Percentiles rank a stretch among this genome's conserved stretches.
Conservation (phyloP, 1,140 invertebrate genomes). For the Halesus radiatus region DNA sequence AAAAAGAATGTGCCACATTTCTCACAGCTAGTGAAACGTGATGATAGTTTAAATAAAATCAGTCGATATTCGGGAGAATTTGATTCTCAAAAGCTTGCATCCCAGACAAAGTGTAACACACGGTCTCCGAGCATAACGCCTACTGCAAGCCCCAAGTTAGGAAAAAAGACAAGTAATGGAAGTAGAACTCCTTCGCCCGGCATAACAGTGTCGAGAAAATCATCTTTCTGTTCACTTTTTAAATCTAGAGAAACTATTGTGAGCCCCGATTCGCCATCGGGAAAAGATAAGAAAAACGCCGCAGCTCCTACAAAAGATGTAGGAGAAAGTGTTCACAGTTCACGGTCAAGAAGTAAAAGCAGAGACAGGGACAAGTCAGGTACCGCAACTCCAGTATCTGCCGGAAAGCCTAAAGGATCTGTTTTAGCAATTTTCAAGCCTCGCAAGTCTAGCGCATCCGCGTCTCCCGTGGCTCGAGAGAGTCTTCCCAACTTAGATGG, state of each 20-base stretch:
- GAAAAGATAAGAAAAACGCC: constrained; percentile 62
- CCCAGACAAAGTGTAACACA: constrained; percentile 2
- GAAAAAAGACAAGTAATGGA: constrained; percentile 60
- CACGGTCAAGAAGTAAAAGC: constrained; percentile 76
- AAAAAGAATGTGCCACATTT: constrained; percentile 59
- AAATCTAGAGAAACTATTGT: constrained; percentile 74
- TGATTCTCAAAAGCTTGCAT: constrained; percentile 50
- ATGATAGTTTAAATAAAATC: constrained; percentile 56
- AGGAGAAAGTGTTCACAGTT: constrained; percentile 56
- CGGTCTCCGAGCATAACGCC: constrained; percentile 60
- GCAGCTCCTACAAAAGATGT: constrained; percentile 42
- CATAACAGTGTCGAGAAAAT: constrained; percentile 78
- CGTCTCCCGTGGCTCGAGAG: constrained; percentile 53
- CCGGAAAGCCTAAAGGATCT: constrained; percentile 73
- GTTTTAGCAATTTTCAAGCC: constrained; percentile 76
- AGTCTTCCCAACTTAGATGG: constrained; percentile 55
- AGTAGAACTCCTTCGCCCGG: constrained; percentile 69
- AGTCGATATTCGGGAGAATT: constrained; percentile 44
- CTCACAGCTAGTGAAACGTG: constrained; percentile 57
- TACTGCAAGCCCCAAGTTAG: constrained; percentile 65
- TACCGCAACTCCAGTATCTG: constrained; percentile 68
- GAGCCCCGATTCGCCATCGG: constrained; percentile 78
- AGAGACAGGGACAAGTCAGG: constrained; percentile 63
- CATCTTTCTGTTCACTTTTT: constrained; percentile 84
- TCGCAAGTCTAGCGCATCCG: constrained; percentile 59